Conservation (phyloP, 2,888 invertebrate species). For the Yponomeuta evonymella region DNA sequence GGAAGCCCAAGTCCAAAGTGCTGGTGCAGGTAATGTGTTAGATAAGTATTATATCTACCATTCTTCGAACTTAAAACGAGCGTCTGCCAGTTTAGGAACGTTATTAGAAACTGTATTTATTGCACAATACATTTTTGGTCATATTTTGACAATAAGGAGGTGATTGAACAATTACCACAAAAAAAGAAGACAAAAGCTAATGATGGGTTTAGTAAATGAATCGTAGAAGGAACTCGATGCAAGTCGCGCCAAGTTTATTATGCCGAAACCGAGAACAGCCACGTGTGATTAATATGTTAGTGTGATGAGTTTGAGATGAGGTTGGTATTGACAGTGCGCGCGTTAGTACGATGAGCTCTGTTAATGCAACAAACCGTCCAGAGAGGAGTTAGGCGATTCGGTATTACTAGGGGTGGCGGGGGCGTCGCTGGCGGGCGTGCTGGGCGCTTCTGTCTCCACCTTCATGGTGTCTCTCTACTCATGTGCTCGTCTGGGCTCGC, state of each 20-base stretch:
- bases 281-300: not conserved
- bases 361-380: slow-evolving; percentile 66
- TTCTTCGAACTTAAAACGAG: not conserved
- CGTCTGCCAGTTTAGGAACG: not conserved
- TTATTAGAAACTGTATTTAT: not conserved
- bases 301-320: not conserved
- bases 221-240: not conserved
- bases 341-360: slow-evolving; percentile 28
- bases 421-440: slow-evolving; percentile 41
- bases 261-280: not conserved
- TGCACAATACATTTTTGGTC: not conserved
- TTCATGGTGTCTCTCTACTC: slow-evolving; percentile 30
- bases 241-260: not conserved
- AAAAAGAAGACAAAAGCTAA: not conserved
- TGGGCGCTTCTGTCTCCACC: slow-evolving; percentile 44
- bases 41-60: not conserved
- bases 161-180: not conserved
- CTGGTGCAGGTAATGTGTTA: not conserved
- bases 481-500: slow-evolving; percentile 33
- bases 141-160: not conserved
- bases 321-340: slow-evolving; percentile 16
- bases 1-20: not conserved
- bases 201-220: not conserved
- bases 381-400: slow-evolving; percentile 64
- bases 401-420: slow-evolving; percentile 60